phyloP scores from a whole-genome alignment of 2,113 vertebrate species.

The Rhinoderma darwinii region DNA sequence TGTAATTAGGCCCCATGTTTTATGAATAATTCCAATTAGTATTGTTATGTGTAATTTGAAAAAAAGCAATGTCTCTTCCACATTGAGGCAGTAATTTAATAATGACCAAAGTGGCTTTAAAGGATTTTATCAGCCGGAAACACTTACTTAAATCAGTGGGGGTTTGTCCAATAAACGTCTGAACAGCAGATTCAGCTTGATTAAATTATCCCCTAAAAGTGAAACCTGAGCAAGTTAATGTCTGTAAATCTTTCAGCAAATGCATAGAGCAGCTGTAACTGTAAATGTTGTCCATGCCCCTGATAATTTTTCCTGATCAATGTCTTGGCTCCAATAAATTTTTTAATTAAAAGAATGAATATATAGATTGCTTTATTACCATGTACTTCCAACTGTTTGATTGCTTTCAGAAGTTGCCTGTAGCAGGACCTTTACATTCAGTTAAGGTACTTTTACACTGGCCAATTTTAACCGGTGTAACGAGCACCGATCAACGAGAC shows the following conservation, averaged over 20 bases:
- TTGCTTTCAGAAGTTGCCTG: too few relatives aligned
- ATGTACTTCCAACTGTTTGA: too few relatives aligned
- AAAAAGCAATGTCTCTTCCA: constrained; percentile 36
- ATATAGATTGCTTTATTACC: too few relatives aligned
- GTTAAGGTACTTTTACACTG: too few relatives aligned
- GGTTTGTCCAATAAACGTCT: constrained; percentile 30
- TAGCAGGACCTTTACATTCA: too few relatives aligned
- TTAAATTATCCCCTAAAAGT: constrained; percentile 38
- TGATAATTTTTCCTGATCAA: not conserved
- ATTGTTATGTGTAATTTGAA: constrained; percentile 22
- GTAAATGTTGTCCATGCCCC: not conserved
- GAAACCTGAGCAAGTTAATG: constrained; percentile 47
- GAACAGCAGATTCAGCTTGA: not conserved
- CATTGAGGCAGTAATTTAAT: constrained; percentile 38
- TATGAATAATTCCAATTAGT: constrained; percentile 29
- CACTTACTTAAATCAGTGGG: constrained; percentile 37
- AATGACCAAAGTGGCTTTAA: constrained; percentile 15
- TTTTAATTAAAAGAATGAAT: not conserved
- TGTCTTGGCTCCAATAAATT: not conserved
- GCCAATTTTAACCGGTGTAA: too few relatives aligned
- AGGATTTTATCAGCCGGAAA: constrained; percentile 36
- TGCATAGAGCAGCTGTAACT: not conserved
- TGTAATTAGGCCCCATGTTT: constrained; percentile 4
- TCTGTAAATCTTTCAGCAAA: constrained; percentile 1
- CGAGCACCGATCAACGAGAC: too few relatives aligned